Conservation (phyloP, 2,888 invertebrate species). For the Tromatobia lineatoria region DNA sequence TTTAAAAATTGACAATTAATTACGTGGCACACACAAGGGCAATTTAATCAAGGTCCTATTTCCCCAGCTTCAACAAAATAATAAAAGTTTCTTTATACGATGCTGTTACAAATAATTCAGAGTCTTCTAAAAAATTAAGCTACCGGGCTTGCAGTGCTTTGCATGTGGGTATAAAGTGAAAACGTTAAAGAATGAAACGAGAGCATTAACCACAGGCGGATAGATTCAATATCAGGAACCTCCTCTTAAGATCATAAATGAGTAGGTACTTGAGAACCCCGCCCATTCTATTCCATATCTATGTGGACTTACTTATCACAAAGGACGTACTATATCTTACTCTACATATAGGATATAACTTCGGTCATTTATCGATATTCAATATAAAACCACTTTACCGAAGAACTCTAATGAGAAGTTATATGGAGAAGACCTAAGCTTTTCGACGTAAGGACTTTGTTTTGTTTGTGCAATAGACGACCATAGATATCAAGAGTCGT, state of each 20-base stretch:
- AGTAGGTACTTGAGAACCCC: not conserved
- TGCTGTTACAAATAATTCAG: not conserved
- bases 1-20: not conserved
- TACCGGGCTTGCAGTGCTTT: not conserved
- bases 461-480: no score
- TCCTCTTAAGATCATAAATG: constrained; percentile 13
- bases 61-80: not conserved
- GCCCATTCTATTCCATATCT: not conserved
- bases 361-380: constrained; percentile 43
- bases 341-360: not conserved
- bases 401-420: constrained; percentile 7
- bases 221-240: constrained; percentile 20
- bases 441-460: no score
- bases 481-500: no score
- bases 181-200: not conserved
- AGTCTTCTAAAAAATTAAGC: not conserved
- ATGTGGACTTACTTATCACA: constrained; percentile 17
- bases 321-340: not conserved
- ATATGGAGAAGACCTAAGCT: not conserved
- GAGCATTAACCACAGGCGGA: constrained; percentile 1
- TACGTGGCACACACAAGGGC: no score
- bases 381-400: constrained; percentile 28
- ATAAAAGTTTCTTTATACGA: not conserved
- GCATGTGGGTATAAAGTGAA: not conserved
- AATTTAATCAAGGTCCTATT: not conserved